Evolutionary conservation across 1,140 invertebrate genomes (phyloP), one percentile per base, ranked within the genome.

Genomic region (Hydropsyche tenuis): DNA sequence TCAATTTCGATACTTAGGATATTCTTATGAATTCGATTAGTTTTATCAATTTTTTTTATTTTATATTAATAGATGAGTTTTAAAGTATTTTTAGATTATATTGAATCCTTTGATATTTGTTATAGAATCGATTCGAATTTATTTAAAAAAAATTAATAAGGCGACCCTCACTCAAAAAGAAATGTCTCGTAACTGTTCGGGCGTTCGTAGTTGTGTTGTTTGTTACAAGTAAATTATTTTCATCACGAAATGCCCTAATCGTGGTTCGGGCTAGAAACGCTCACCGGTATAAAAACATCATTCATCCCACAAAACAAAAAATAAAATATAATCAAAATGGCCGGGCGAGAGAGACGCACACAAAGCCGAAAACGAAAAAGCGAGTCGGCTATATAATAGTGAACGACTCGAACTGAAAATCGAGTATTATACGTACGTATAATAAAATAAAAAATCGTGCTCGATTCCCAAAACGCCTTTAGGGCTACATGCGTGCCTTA

Each of bases 171-270:
- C 9, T 37, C 30, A 56, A 56, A 56, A 22, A 56, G 18, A 56
- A 16, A 56, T 16, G 22, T 56, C 16, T 23, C 18, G 51, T 22
- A 56, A 60, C 56, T 25, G 14, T 60, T 60, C 2, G 23, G 56
- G 23, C 56, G 23, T 60, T 14, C 56, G 20, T 53, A 53, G 56
- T 27, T 37, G 22, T 14, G 22, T 37, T 14, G 37, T 43, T 23
- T 37, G 68, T 70, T 70, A 56, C 68, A 70, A 70, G 68, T 70
- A 70, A 70, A 70, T 70, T 70, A 70, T 70, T 70, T 70, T 23
- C 48, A 70, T 70, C 68, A 70, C 68, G 68, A 70, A 70, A 70
- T 56, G 25, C 46, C 68, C 68, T 60, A 70, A 70, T 70, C 68
- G 68, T 70, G 68, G 65, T 27, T 43, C 65, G n/a, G 48, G 25